Evolutionary conservation across 2,797 vertebrate species (phyloP), one percentile per base, ranked within the genome.

Genomic region (Lacerta bilineata): DNA sequence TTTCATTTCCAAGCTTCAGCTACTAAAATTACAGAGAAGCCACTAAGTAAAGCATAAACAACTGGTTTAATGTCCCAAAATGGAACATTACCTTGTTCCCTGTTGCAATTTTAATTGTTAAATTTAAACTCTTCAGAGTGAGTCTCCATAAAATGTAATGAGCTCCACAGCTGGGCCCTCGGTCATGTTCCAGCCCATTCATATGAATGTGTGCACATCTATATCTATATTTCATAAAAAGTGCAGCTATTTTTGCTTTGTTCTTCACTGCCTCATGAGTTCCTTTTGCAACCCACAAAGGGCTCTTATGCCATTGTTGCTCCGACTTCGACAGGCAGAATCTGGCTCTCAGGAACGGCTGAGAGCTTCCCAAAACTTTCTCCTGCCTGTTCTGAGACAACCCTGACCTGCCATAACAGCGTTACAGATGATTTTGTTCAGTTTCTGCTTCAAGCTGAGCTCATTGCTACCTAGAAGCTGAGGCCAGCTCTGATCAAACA

Each of bases 51-150:
- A 95, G 94, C 2, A 29, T 89, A 94, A 94, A 93, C 85, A 92
- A 90, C 78, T 94, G 78, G 36, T 93, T 95, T 94, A 94, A 89
- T 90, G 79, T 72, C 90, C 87, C 80, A 91, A 83, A 86, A 90
- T 68, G 71, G 87, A 93, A 87, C 77, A 91, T 90, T 94, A 84
- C 87, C 36, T 92, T 91, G 89, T 93, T 94, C 90, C 91, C 86
- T 18, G 2, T 8, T 61, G 84, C 89, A 88, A 91, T 92, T 93
- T 94, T 92, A 94, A 94, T 92, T 92, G 81, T 93, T 93, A 91
- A 92, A 93, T 94, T 93, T 93, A 89, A 94, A 91, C 39, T 76
- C 55, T 92, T 92, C 89, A 86, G 86, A 91, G 50, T 39, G 79
- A 93, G 13, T 90, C 77, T 72, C 80, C 43, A 84, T 94, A 91